Evolutionary conservation across 2,113 vertebrate genomes (phyloP), one percentile per base, ranked within the genome.

Genomic region (Bos indicus): DNA sequence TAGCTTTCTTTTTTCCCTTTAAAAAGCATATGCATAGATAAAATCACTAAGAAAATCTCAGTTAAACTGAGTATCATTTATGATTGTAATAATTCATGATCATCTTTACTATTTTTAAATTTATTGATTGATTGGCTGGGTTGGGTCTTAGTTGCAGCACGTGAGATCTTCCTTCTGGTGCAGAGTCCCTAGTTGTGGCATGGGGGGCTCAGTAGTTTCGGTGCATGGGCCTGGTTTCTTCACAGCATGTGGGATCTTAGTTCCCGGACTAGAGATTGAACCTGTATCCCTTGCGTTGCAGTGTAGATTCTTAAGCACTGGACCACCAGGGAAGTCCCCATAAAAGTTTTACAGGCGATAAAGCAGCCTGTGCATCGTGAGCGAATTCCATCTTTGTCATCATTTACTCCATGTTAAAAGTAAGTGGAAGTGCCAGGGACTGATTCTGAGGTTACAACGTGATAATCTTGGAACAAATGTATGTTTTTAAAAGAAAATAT

Each of bases 1-100:
- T 64, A 82, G 13, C 21, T 78, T 57, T 40, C 43, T 60, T 46
- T 30, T 91, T 91, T 96, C n/a, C 25, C 28, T 88, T 97, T 95
- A 81, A 40, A 56, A 93, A 87, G 64, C 4, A 23, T 52, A 60
- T 67, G 12, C 26, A 57, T 56, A 80, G 36, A 80, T 46, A 94
- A 80, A 64, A 83, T 90, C 52, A 83, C 40, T 80, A 57, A 96
- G 86, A 64, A 48, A 56, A 62, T 36, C 78, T 54, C 15, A 77
- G 21, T 67, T 40, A 67, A n/a, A 28, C 60, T 74, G 43, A 87
- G 40, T 71, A 30, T 90, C 81, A 96, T 90, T 86, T 90, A 51
- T 92, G 59, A 64, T 33, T 62, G 26, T 14, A 89, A 54, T 92
- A 93, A 93, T 64, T 84, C 10, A 52, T 26, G 74, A 84, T 88